phyloP scores from a whole-genome alignment of 1,140 invertebrate genomes.

The Oreohelix idahoensis region DNA sequence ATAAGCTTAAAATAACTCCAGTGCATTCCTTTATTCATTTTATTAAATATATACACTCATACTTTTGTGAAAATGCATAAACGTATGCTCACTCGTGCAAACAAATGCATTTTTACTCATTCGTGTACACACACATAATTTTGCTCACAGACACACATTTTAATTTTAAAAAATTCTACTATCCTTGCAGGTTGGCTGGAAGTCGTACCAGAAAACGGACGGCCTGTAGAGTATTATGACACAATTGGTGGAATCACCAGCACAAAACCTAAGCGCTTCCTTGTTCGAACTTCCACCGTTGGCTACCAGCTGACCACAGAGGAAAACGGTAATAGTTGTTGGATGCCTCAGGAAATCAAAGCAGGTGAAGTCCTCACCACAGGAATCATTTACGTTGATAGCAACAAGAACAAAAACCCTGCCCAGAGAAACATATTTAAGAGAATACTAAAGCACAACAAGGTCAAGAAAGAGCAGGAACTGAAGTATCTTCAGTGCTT shows the following conservation, averaged over 20 bases:
- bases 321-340: slow-evolving; percentile 58
- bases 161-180: too few species aligned
- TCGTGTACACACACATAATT: too few species aligned
- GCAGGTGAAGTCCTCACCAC: slow-evolving; percentile 63
- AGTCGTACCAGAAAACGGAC: slow-evolving; percentile 65
- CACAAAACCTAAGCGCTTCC: slow-evolving; percentile 61
- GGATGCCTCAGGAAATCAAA: slow-evolving; percentile 64
- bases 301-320: slow-evolving; percentile 63
- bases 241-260: slow-evolving; percentile 64
- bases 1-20: too few species aligned
- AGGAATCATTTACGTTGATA: slow-evolving; percentile 67
- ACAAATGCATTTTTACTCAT: too few species aligned
- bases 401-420: slow-evolving; percentile 55
- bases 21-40: too few species aligned
- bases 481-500: slow-evolving; percentile 68
- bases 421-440: slow-evolving; percentile 54
- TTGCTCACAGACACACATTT: too few species aligned
- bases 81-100: too few species aligned
- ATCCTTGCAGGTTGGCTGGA: slow-evolving; percentile 68
- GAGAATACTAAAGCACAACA: slow-evolving; percentile 56
- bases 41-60: too few species aligned
- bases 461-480: slow-evolving; percentile 59
- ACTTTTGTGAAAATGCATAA: too few species aligned
- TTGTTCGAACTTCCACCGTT: slow-evolving; percentile 64
- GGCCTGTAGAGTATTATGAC: slow-evolving; percentile 68